Conservation (phyloP, 1,140 invertebrate genomes). For the Eulimnadia texana region DNA sequence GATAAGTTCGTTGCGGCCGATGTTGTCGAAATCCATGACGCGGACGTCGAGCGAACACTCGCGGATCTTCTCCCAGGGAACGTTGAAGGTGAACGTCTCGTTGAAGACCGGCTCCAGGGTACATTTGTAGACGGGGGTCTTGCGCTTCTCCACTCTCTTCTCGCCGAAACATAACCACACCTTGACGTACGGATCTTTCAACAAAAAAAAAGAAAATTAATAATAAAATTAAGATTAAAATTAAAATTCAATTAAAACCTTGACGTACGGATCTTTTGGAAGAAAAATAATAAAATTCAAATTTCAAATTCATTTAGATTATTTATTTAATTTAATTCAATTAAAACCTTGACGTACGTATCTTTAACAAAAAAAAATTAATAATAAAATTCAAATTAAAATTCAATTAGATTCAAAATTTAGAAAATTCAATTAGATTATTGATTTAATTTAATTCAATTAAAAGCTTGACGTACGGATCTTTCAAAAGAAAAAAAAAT, state of each 20-base stretch:
- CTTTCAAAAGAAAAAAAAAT: no score
- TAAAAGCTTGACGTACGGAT: no score
- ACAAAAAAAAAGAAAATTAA: neutral
- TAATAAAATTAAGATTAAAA: neutral
- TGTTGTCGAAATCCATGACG: constrained; percentile 91
- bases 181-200: constrained; percentile 84
- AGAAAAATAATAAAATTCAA: neutral
- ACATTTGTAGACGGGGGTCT: constrained; percentile 89
- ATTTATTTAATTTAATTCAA: no score
- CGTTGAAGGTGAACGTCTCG: constrained; percentile 81
- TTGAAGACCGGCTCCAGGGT: constrained; percentile 85
- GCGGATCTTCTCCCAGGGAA: constrained; percentile 85
- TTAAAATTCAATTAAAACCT: no score
- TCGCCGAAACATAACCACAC: constrained; percentile 91
- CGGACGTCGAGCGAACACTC: constrained; percentile 82
- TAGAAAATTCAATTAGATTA: no score
- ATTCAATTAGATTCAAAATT: no score
- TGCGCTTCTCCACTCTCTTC: constrained; percentile 84
- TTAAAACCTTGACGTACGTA: no score
- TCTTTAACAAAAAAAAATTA: no score
- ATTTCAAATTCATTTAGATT: neutral
- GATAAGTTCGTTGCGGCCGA: constrained; percentile 81
- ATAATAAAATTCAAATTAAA: no score
- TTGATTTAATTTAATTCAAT: no score
- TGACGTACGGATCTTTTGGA: no score